Conservation (phyloP, 1,140 invertebrate species). For the Galleria mellonella region DNA sequence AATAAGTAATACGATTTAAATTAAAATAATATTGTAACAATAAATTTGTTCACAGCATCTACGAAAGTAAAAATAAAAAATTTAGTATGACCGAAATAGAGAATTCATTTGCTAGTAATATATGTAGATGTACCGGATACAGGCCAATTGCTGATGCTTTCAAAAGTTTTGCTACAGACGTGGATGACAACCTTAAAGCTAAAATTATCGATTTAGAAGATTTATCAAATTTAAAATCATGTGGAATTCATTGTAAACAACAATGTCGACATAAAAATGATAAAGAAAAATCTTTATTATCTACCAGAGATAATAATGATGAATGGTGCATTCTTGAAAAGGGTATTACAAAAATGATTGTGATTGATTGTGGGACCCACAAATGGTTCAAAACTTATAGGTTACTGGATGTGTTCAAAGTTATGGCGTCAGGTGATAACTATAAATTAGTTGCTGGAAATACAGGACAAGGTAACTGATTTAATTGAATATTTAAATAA, state of each 20-base stretch:
- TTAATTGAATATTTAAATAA: not conserved
- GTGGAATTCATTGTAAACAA: constrained; percentile 30
- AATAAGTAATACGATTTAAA: no score
- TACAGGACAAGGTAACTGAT: constrained; percentile 48
- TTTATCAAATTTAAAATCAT: constrained; percentile 30
- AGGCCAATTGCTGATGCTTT: constrained; percentile 87
- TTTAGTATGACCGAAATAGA: constrained; percentile 81
- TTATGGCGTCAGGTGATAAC: constrained; percentile 23
- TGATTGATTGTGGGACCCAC: constrained; percentile 23
- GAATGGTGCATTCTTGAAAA: constrained; percentile 43
- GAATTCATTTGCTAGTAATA: constrained; percentile 86
- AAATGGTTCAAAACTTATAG: constrained; percentile 76
- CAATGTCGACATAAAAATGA: constrained; percentile 22
- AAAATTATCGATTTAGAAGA: constrained; percentile 74
- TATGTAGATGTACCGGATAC: constrained; percentile 92
- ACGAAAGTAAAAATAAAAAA: constrained; percentile 52
- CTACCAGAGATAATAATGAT: constrained; percentile 12
- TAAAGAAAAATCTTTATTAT: constrained; percentile 1
- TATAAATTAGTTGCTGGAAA: constrained; percentile 58
- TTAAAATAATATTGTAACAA: no score
- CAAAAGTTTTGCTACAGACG: constrained; percentile 40
- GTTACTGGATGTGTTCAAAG: constrained; percentile 50
- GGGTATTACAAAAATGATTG: constrained; percentile 21
- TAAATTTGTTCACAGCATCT: constrained; percentile 34
- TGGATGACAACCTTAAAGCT: constrained; percentile 18